These are phyloP conservation scores for Setipinna tenuifilis DNA, from an alignment of 2,797 vertebrate species.

Conservation along the genomic window DNA sequence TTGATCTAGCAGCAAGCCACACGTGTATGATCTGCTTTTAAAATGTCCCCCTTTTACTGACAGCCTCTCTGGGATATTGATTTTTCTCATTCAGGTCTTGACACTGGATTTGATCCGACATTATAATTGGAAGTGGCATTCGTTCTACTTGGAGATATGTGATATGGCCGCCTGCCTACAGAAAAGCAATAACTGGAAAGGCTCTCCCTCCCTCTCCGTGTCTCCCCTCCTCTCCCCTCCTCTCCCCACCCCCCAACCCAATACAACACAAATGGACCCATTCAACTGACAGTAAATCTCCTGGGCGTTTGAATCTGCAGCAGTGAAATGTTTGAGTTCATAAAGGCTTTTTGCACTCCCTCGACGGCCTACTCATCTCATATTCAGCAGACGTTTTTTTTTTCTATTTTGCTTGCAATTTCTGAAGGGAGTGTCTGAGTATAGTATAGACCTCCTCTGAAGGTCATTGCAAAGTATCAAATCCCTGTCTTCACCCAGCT, in stretches of 20 bases:
- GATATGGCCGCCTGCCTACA: conserved; percentile 27
- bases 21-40: conserved; percentile 31
- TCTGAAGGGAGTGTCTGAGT: background rate
- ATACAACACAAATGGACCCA: conserved; percentile 24
- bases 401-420: background rate
- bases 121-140: conserved; percentile 32
- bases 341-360: background rate
- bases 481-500: background rate
- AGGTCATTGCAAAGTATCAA: background rate
- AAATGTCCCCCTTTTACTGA: conserved; percentile 34
- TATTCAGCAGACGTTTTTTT: background rate
- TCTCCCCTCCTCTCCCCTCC: background rate
- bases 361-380: background rate
- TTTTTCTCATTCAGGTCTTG: conserved; percentile 25
- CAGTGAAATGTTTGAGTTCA: conserved; percentile 14
- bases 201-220: background rate
- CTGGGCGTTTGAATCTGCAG: background rate
- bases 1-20: conserved; percentile 38
- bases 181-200: conserved; percentile 27
- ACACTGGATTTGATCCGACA: conserved; percentile 38
- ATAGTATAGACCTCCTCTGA: background rate
- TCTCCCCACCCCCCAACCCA: background rate
- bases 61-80: conserved; percentile 21
- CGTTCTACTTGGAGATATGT: conserved; percentile 31
- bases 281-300: conserved; percentile 24